A percentile compares a stretch with the other conserved stretches of the same genome.
phyloP scores from a whole-genome alignment of 2,888 invertebrate species.

The Icerya purchasi region DNA sequence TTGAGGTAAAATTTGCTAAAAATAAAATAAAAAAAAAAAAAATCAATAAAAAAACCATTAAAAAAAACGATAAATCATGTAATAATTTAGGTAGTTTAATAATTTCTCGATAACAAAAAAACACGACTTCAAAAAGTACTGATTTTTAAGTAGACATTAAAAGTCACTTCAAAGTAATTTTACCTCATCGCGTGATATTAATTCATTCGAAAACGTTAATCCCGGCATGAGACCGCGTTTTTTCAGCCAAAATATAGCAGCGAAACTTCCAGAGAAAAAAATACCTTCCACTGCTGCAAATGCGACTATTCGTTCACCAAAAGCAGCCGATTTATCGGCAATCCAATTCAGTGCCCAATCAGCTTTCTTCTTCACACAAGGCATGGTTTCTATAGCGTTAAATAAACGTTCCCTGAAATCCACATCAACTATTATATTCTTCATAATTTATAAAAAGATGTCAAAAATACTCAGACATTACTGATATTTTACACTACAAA shows the following conservation, averaged over 20 bases:
- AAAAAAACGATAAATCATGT: no score
- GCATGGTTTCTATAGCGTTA: constrained; percentile 91
- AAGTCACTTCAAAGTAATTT: no score
- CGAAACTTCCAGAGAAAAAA: constrained; percentile 97
- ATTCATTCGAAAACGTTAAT: constrained; percentile 92
- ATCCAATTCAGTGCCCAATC: constrained; percentile 99
- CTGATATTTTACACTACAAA: no score
- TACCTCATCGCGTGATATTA: constrained; percentile 90
- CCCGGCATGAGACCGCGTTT: constrained; percentile 98
- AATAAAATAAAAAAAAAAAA: background rate
- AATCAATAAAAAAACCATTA: background rate
- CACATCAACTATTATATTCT: no score
- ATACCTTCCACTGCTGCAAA: constrained; percentile 99
- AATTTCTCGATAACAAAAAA: no score
- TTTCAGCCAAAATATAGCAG: constrained; percentile 97
- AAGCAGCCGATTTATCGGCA: constrained; percentile 58
- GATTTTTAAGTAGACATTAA: no score
- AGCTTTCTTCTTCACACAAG: constrained; percentile 91
- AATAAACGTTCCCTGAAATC: constrained; percentile 59
- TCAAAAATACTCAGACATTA: no score
- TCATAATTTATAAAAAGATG: no score
- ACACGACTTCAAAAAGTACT: no score
- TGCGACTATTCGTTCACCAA: constrained; percentile 85
- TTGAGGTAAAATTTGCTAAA: background rate
- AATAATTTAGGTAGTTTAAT: no score